These are phyloP conservation scores for Apteryx owenii DNA, from an alignment of 2,113 vertebrate species.

Conservation along the genomic window DNA sequence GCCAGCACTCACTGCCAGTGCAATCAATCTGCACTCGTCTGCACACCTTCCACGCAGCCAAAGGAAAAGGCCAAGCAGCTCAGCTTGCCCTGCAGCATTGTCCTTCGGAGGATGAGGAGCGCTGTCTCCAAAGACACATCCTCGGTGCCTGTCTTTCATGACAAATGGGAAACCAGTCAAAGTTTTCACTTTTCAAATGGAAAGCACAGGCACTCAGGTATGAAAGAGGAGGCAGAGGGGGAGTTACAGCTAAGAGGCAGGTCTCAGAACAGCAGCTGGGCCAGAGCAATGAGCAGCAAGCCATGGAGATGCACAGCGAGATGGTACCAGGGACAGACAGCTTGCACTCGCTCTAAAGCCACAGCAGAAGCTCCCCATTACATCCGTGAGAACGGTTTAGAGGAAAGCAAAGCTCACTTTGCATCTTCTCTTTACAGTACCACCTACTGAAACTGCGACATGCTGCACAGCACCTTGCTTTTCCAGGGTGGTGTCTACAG, in stretches of 20 bases:
- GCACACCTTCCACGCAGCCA: background rate
- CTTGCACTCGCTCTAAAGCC: background rate
- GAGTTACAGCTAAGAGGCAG: too few relatives aligned
- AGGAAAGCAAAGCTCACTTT: background rate
- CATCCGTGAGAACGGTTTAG: fast-evolving
- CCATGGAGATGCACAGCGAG: background rate
- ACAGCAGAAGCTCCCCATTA: background rate
- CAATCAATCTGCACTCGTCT: background rate
- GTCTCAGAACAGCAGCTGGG: background rate
- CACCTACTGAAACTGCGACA: background rate
- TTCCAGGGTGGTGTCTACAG: background rate
- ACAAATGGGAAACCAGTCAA: background rate
- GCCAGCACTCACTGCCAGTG: background rate
- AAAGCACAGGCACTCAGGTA: background rate
- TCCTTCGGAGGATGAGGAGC: too few relatives aligned
- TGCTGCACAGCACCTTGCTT: background rate
- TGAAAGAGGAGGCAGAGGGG: background rate
- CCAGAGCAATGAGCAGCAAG: background rate
- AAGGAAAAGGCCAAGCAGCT: background rate
- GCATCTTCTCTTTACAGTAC: background rate
- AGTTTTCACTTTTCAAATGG: background rate
- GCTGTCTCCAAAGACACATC: background rate
- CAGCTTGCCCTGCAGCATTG: background rate
- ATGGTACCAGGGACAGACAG: background rate
- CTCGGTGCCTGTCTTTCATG: background rate